phyloP scores from a whole-genome alignment of 2,888 invertebrate genomes.

The Encarsia formosa region DNA sequence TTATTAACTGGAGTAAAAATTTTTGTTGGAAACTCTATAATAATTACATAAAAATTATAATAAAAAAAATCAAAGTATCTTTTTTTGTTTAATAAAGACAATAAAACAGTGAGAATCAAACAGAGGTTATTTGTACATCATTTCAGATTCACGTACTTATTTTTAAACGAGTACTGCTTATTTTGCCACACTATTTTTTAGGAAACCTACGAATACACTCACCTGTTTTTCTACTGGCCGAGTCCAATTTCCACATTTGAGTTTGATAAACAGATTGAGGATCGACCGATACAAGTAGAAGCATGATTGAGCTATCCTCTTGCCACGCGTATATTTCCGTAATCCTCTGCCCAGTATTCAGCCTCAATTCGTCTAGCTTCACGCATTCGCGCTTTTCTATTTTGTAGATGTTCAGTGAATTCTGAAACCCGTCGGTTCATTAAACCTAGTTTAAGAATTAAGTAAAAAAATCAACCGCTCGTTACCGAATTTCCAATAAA shows the following conservation, averaged over 20 bases:
- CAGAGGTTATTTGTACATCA: neutral
- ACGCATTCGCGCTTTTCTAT: slow-evolving; percentile 24
- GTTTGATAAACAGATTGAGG: slow-evolving; percentile 21
- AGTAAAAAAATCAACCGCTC: neutral
- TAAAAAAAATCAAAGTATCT: neutral
- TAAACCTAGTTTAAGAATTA: neutral
- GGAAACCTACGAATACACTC: too few relatives aligned
- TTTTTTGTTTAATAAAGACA: neutral
- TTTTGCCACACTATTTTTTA: too few relatives aligned
- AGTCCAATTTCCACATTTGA: slow-evolving; percentile 33
- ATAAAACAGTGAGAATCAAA: neutral
- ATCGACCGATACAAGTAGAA: slow-evolving; percentile 31
- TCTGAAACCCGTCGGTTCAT: slow-evolving; percentile 25
- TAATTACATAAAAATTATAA: neutral
- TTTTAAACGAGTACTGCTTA: too few relatives aligned
- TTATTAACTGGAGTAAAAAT: neutral
- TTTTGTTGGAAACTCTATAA: neutral
- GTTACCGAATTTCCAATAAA: slow-evolving; percentile 33
- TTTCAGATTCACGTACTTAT: neutral
- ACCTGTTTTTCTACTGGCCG: too few relatives aligned
- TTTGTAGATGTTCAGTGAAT: slow-evolving; percentile 33
- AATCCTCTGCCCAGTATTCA: slow-evolving; percentile 26
- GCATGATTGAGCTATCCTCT: slow-evolving; percentile 23
- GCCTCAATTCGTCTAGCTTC: slow-evolving; percentile 19
- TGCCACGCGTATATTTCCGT: slow-evolving; percentile 32